phyloP scores from a whole-genome alignment of 2,888 invertebrate genomes.

The Limnephilus lunatus region DNA sequence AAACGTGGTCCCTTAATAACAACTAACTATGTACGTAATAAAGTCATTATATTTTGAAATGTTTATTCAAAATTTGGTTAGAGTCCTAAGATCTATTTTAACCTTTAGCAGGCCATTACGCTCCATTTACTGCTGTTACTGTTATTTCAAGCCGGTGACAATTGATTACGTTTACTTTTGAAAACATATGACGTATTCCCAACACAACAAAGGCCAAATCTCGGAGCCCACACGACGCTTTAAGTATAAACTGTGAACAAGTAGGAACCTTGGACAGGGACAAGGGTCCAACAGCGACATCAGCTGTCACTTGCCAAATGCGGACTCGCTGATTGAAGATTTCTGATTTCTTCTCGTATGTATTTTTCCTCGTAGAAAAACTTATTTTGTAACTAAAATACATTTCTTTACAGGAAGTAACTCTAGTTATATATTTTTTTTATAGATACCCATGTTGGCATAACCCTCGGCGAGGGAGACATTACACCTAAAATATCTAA shows the following conservation, averaged over 20 bases:
- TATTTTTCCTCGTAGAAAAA: not conserved
- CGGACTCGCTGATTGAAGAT: constrained; percentile 56
- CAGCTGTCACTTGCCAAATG: constrained; percentile 57
- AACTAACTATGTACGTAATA: not conserved
- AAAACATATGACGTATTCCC: not conserved
- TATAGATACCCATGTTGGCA: not conserved
- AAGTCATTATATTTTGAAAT: not conserved
- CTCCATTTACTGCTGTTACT: not conserved
- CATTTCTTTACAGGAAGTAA: constrained; percentile 4
- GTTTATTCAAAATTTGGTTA: not conserved
- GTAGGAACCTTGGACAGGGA: constrained; percentile 48
- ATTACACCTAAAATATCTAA: too few species aligned
- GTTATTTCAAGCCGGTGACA: not conserved
- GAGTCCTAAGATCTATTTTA: not conserved
- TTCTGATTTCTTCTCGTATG: constrained; percentile 47
- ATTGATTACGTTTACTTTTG: not conserved
- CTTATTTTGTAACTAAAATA: not conserved
- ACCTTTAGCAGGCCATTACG: not conserved
- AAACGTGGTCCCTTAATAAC: not conserved
- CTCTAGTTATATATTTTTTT: not conserved
- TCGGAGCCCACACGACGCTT: constrained; percentile 18
- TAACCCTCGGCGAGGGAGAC: not conserved
- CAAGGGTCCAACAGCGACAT: constrained; percentile 57
- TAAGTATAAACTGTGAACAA: constrained; percentile 57
- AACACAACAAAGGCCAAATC: constrained; percentile 5